Percentiles rank a stretch among this genome's conserved stretches.
phyloP scores from a whole-genome alignment of 2,113 vertebrate species.

The Dipodomys stephensi region DNA sequence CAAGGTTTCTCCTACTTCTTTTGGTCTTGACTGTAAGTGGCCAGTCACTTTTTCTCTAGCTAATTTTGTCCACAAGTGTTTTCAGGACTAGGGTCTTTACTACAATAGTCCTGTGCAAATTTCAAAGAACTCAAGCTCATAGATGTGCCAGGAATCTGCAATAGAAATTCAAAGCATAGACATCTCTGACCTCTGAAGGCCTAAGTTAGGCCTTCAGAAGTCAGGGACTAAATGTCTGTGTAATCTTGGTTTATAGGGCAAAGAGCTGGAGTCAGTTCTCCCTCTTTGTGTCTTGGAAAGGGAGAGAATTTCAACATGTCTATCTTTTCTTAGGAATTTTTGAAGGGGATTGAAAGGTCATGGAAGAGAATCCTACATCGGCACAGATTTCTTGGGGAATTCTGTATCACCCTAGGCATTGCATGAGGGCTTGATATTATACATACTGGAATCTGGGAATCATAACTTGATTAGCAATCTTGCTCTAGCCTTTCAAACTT shows the following conservation, averaged over 20 bases:
- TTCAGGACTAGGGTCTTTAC: not conserved
- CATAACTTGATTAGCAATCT: not conserved
- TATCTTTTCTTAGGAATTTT: not conserved
- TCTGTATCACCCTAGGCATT: not conserved
- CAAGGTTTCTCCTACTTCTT: not conserved
- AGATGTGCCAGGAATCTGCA: not conserved
- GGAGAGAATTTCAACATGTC: not conserved
- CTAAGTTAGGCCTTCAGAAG: too few relatives aligned
- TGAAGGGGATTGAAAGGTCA: not conserved
- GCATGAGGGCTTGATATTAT: not conserved
- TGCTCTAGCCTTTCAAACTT: not conserved
- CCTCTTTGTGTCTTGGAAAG: not conserved
- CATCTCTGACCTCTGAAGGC: not conserved
- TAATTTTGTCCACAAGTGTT: not conserved
- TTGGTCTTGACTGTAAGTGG: not conserved
- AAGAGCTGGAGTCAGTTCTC: not conserved
- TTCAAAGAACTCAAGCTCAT: not conserved
- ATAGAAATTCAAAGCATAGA: constrained; percentile 7
- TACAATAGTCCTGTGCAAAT: not conserved
- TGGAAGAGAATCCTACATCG: not conserved
- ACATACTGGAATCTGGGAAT: not conserved
- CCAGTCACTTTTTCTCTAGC: not conserved
- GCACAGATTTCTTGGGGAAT: not conserved
- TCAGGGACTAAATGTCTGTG: not conserved
- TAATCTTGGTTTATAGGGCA: not conserved